phyloP scores from a whole-genome alignment of 2,113 vertebrate species.

The Speoplatyrhinus poulsoni region DNA sequence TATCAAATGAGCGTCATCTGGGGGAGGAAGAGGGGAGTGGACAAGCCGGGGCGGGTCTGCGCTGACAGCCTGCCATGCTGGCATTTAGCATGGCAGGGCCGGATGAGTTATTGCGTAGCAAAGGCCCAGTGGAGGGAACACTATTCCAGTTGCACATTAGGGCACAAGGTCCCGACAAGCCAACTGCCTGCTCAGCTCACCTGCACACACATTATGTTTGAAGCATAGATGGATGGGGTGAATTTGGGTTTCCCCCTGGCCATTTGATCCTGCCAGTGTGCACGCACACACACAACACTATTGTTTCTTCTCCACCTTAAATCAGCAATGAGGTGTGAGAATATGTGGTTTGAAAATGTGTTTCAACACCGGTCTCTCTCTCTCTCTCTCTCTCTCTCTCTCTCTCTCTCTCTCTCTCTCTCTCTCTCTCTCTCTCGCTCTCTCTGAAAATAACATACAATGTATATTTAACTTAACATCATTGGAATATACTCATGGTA shows the following conservation, averaged over 20 bases:
- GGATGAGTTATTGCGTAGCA: constrained; percentile 32
- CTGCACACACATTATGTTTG: not conserved
- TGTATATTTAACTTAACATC: constrained; percentile 6
- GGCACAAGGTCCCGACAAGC: constrained; percentile 20
- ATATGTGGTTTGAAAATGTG: constrained; percentile 11
- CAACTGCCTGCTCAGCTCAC: constrained; percentile 13
- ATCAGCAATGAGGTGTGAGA: not conserved
- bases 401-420: not conserved
- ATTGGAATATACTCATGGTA: not conserved
- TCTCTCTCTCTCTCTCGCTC: not conserved
- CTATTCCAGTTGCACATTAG: constrained; percentile 18
- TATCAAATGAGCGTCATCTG: not conserved
- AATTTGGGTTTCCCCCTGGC: too few species aligned
- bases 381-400: not conserved
- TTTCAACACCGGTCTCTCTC: not conserved
- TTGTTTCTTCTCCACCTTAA: too few species aligned
- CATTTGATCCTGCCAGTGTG: too few species aligned
- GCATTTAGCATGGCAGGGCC: constrained; percentile 26
- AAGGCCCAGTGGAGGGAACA: constrained; percentile 16
- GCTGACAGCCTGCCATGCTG: constrained; percentile 32
- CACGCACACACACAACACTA: too few species aligned
- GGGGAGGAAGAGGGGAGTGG: not conserved
- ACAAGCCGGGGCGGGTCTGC: constrained; percentile 63
- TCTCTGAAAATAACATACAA: not conserved
- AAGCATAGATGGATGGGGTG: too few species aligned